Base-by-base conservation (phyloP, 2,888 invertebrate genomes). In the Andrena haemorrhoa region DNA sequence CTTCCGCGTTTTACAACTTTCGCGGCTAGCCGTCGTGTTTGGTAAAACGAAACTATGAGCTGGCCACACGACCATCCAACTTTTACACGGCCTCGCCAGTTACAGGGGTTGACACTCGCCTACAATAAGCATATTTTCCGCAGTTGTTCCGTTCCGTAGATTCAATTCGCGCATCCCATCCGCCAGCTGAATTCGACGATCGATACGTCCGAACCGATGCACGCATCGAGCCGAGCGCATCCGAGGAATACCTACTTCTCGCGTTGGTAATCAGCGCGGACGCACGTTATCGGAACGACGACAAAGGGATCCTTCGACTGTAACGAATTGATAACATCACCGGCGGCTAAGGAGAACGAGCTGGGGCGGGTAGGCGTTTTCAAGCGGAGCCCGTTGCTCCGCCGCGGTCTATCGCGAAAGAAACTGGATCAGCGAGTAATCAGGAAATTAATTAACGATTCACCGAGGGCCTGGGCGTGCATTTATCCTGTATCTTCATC, bases 341-440 rank as follows among this genome's bases (percentile, higher is more conserved):
- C n/a, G 8, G 20, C 16, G 35, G n/a, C 16, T 26, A 64, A 72
- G 47, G 72, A 56, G 76, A 41, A 76, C 31, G 47, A 26, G 56
- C 29, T n/a, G n/a, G 29, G 16, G 8, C n/a, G 20, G 10, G 20
- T 8, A 23, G 56, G 31, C 41, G 63, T 71, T 75, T 47, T 56
- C 58, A 74, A 41, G n/a, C 41, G 23, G 47, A 35, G 35, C 29
- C 33, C 56, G 20, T 3, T 4, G 58, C 16, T 26, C 26, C 33
- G 23, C 41, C 23, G 63, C 26, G 20, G 51, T 49, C 53, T 65
- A 75, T 70, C 77, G 63, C 33, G 61, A 77, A 83, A 83, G 61
- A 77, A 83, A 83, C 77, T 74, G 77, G 82, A 83, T 83, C 82
- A 82, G 74, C 35, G 76, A 77, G 81, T 81, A 83, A 83, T 83